Evolutionary conservation across 2,797 vertebrate species (phyloP), one percentile per base, ranked within the genome.

Genomic region (Pangasius mekongensis): DNA sequence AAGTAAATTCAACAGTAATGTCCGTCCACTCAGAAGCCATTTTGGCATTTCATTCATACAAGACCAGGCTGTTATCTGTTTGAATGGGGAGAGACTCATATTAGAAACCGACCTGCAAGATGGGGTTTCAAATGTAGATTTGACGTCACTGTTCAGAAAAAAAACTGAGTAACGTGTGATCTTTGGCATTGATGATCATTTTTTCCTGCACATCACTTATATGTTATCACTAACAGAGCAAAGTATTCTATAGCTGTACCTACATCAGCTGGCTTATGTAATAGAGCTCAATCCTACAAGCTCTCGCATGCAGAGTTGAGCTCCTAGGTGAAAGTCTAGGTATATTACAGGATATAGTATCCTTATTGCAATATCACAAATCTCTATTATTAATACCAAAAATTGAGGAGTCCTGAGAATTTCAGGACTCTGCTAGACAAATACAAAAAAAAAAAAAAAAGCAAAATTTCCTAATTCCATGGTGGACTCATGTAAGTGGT

Each of bases 391-490:
- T 43, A 43, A 3, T 4, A 22, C 36, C 36, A 52, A 27, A 47
- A 2, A 47, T 2, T 0, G 4, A n/a, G 36, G 36, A 54, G 39
- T 36, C 36, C 22, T 49, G 8, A 24, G 16, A 16, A 11, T 0
- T 16, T 1, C 3, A 54, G 14, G 47, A 7, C 58, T 52, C 27
- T 83, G 2, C n/a, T 62, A 33, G 13, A 87, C 56, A 84, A 83
- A 83, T 74, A 74, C 71, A 56, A 84, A 77, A 84, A 36, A 36
- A 36, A 36, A 36, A 36, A 36, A 36, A 36, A 84, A 30, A 84
- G 60, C 22, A 36, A 20, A 64, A 2, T 39, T 84, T 77, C 47
- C 13, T 13, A 24, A 1, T 0, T 8, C 10, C 0, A 2, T 0
- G 0, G 3, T n/a, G 43, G 0, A 0, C 13, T 20, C 3, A 0